Evolutionary conservation across 1,140 invertebrate genomes (phyloP).

Genomic region (Brachionus plicatilis): DNA sequence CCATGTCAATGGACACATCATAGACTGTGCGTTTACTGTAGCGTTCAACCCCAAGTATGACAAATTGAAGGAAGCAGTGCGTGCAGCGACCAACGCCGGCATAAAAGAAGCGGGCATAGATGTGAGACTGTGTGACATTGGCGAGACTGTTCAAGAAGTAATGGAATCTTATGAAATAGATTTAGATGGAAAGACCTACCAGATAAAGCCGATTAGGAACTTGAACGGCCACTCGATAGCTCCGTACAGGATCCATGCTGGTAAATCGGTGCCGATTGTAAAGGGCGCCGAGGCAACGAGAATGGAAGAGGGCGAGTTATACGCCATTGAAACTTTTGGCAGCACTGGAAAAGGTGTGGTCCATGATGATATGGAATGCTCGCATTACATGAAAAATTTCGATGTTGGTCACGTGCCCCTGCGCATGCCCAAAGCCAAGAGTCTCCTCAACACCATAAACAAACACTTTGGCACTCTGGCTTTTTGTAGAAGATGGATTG

Average conservation of each 20-base stretch:
- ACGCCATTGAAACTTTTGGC: slow-evolving; percentile 99
- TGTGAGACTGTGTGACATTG: slow-evolving; percentile 92
- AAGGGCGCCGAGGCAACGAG: slow-evolving; percentile 92
- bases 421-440: slow-evolving; percentile 78
- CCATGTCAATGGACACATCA: slow-evolving; percentile 95
- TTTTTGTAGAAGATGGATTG: slow-evolving; percentile 97
- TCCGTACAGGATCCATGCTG: slow-evolving; percentile 93
- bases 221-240: slow-evolving; percentile 96
- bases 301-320: slow-evolving; percentile 99
- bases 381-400: slow-evolving; percentile 99
- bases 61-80: slow-evolving; percentile 85
- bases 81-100: slow-evolving; percentile 94
- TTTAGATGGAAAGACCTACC: slow-evolving; percentile 91
- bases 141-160: slow-evolving; percentile 93
- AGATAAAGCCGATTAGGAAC: slow-evolving; percentile 92
- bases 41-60: slow-evolving; percentile 96
- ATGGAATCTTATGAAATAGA: slow-evolving; percentile 99
- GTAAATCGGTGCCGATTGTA: slow-evolving; percentile 98
- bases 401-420: slow-evolving; percentile 85
- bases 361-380: slow-evolving; percentile 97
- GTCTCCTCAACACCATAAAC: slow-evolving; percentile 87
- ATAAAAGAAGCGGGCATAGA: slow-evolving; percentile 92
- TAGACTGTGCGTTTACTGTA: slow-evolving; percentile 96
- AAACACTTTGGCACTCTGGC: slow-evolving; percentile 96
- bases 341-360: slow-evolving; percentile 93